Conservation (phyloP, 2,888 invertebrate genomes). For the Galeopsomyia nigrocyanea region DNA sequence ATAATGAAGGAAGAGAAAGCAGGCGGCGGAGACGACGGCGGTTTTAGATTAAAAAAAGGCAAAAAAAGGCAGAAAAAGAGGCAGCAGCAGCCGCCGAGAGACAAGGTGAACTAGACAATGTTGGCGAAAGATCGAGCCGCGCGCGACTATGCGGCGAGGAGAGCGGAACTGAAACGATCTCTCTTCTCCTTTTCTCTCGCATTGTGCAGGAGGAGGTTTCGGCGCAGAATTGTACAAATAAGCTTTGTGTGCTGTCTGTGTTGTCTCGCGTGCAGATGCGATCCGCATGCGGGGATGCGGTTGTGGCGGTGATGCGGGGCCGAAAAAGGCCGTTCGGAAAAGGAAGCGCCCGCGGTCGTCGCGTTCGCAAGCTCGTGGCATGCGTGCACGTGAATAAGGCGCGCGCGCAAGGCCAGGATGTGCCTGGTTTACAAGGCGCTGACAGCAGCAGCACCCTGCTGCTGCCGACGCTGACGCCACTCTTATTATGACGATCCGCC, state of each 20-base stretch:
- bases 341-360: constrained; percentile 30
- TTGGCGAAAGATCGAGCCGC: too few relatives aligned
- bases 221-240: too few relatives aligned
- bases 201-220: neutral
- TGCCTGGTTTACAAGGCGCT: constrained; percentile 33
- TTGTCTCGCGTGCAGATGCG: too few relatives aligned
- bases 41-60: too few relatives aligned
- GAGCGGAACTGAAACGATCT: neutral
- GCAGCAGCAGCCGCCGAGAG: too few relatives aligned
- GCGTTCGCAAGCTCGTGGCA: neutral
- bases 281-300: too few relatives aligned
- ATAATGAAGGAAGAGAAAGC: too few relatives aligned
- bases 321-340: constrained; percentile 1
- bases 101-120: too few relatives aligned
- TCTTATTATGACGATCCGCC: constrained; percentile 19
- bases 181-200: neutral
- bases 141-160: too few relatives aligned
- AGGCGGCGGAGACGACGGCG: too few relatives aligned
- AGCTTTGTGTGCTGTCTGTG: too few relatives aligned
- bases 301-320: neutral
- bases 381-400: neutral
- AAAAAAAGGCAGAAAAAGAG: too few relatives aligned
- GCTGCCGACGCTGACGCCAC: constrained; percentile 6
- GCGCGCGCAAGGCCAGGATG: constrained; percentile 14
- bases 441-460: constrained; percentile 30